Evolutionary conservation across 1,140 invertebrate species (phyloP), one percentile per base, ranked within the genome.

Genomic region (Drosophila busckii): DNA sequence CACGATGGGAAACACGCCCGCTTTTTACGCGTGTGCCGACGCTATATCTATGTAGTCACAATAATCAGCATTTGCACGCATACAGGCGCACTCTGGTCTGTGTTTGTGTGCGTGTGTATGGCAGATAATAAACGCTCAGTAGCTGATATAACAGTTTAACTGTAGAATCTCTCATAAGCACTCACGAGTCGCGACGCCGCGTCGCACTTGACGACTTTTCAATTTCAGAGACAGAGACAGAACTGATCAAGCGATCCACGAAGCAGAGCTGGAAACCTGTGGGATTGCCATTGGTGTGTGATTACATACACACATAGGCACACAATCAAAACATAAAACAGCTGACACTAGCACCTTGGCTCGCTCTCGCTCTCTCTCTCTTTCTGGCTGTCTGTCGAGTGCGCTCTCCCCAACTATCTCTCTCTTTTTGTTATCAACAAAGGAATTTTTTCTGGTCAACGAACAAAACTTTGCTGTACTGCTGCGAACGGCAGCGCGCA

Each of bases 261-360:
- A 54, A 28, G 49, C 58, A 31, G 42, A 52, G 63, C 37, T 26
- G 29, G 26, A 54, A 76, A 73, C 62, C 71, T 70, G 60, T 66
- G 66, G 25, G 46, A 62, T 69, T 60, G 60, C 38, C 38, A 54
- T 54, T 54, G 54, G 25, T 31, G 40, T 54, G 44, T 26, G 37
- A 25, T 42, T 41, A 9, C 5, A 31, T 26, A 41, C 41, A 48
- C 70, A 66, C 5, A 31, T 26, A 41, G 34, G 42, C 70, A 66
- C 54, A 75, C 64, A 71, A 62, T 61, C 73, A 78, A 80, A 80
- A 78, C 73, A 80, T 46, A 73, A 55, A 80, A 80, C 73, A 80
- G 73, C 73, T 80, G 73, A 80, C 50, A 68, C 40, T 7, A 31
- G 49, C 48, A 44, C 17, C n/a, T n/a, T n/a, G n/a, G n/a, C n/a